Conservation (phyloP, 2,113 vertebrate genomes). For the Gallinago jamesoni region DNA sequence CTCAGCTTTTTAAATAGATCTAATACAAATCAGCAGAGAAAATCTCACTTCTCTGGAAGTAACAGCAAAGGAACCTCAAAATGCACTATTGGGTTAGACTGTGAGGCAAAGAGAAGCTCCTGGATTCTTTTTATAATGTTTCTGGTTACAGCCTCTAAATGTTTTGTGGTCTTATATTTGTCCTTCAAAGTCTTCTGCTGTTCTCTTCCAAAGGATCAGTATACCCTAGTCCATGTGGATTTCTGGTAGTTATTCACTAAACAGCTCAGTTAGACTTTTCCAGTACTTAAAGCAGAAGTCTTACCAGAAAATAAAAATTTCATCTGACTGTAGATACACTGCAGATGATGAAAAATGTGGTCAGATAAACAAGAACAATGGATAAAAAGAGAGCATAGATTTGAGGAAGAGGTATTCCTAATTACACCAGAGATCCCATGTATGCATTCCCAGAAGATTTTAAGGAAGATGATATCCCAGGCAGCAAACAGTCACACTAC, state of each 20-base stretch:
- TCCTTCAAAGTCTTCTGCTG: background rate
- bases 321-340: background rate
- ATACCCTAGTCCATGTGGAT: background rate
- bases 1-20: background rate
- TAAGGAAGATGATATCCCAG: background rate
- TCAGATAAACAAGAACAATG: background rate
- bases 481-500: background rate
- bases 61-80: background rate
- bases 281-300: background rate
- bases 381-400: background rate
- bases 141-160: background rate
- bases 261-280: background rate
- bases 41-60: background rate
- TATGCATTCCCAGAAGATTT: background rate
- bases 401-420: background rate
- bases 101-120: background rate
- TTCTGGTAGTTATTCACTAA: background rate
- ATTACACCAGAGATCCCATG: background rate
- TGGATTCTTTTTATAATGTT: background rate
- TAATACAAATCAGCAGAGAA: background rate
- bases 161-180: background rate
- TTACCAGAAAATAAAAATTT: background rate
- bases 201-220: background rate
- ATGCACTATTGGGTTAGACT: background rate
- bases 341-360: background rate